Base-by-base conservation (phyloP, 2,113 vertebrate genomes). In the Myanophis thanlyinensis region DNA sequence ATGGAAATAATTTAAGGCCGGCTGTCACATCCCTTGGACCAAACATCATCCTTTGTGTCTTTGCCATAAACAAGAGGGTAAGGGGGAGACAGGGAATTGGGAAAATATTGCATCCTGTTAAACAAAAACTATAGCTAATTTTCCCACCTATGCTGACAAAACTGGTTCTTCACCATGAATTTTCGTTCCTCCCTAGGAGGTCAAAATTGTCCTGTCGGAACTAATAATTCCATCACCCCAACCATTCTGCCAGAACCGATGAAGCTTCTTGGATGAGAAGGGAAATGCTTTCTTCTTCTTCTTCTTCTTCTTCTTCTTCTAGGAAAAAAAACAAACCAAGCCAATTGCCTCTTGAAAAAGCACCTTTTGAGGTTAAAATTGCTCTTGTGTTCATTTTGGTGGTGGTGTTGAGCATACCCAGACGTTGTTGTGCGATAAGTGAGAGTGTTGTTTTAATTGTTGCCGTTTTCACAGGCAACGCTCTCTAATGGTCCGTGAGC, bases 1-100 rank as follows among this genome's bases (percentile, higher is more conserved):
- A 18, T 22, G 95, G 92, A 97, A 95, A 96, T 97, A 98, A 98
- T 98, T 98, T 97, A 97, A 96, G 94, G 86, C 91, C 94, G 89
- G 95, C 94, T 97, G 97, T 97, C 98, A 98, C 93, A 94, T 96
- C 35, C 62, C 95, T 97, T 92, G 49, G 95, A 96, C 95, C 93
- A 89, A 91, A 85, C 94, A 92, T 94, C 96, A 92, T 91, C 92
- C 88, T 96, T 95, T 87, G 89, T 87, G 95, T 95, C 94, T 97
- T 93, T 91, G 73, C 94, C 88, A 90, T 96, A 95, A 94, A 97
- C 89, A 90, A 4, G 35, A 89, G 53, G 94, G 94, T 96, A 96
- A 95, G 67, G 89, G 95, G 87, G 91, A 20, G 30, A 30, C 90
- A 94, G 87, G 49, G 90, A 91, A 80, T 18, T 85, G 80, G 92